Evolutionary conservation across 2,113 vertebrate species (phyloP), one percentile per base, ranked within the genome.

Genomic region (Delphinus delphis): DNA sequence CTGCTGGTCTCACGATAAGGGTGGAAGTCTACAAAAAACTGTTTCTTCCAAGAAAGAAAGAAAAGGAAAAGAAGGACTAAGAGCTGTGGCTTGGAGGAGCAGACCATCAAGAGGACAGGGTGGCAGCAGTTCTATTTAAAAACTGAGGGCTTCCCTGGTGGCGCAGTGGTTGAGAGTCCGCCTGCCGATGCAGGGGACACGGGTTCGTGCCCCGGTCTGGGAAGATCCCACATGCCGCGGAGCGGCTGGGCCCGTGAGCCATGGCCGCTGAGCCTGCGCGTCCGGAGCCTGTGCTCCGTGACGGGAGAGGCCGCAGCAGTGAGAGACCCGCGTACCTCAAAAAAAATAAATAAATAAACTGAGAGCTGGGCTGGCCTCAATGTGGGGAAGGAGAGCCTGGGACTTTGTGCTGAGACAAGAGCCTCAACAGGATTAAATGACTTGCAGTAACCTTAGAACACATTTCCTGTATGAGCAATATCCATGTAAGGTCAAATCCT

Each of bases 401-500:
- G 74, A 68, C 17, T 38, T 67, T 77, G 23, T 71, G 77, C 53
- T 90, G 65, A 74, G 28, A 7, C 2, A 21, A 77, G 65, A 71
- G 44, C 6, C 67, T 88, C 50, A 38, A 3, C 1, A 12, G 50
- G 41, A 65, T 86, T 60, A 67, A 77, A 76, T 60, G 90, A 76
- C 60, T 67, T 2, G 25, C 36, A 60, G 1, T 25, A 50, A 79
- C 23, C 68, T 65, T 67, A 73, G n/a, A 88, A 68, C 20, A 21
- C 20, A 38, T 93, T 87, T 92, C 80, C 80, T 94, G n/a, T 82
- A 33, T 38, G 79, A 93, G n/a, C 11, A 93, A 96, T 67, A 86
- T 80, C 91, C 73, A 77, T 94, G 44, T 90, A 86, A 81, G 58
- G 73, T 76, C 83, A 88, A 83, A 77, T 60, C 15, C 77, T 68